phyloP scores from a whole-genome alignment of 2,113 vertebrate species.

The Callospermophilus lateralis region DNA sequence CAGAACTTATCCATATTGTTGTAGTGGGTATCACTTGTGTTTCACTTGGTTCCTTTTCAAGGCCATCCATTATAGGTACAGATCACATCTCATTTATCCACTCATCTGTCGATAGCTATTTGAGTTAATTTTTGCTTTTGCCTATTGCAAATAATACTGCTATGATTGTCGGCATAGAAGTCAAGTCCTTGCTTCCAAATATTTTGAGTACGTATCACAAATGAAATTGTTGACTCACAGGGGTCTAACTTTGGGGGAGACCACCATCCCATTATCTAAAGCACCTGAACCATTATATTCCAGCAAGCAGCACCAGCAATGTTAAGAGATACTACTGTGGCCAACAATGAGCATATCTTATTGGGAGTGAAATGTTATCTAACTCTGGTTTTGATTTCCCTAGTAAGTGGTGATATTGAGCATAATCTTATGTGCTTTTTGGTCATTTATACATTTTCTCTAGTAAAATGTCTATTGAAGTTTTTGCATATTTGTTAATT shows the following conservation, averaged over 20 bases:
- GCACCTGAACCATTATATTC: neutral
- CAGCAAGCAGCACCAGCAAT: neutral
- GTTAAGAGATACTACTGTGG: accelerated
- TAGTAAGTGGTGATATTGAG: neutral
- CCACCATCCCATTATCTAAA: neutral
- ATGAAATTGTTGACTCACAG: too few species aligned
- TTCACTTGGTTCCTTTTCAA: neutral
- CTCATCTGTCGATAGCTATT: neutral
- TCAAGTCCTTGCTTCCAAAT: neutral
- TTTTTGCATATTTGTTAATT: neutral
- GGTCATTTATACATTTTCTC: neutral
- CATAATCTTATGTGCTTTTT: neutral
- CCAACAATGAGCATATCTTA: neutral
- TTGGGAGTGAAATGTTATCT: neutral
- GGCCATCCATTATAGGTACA: neutral
- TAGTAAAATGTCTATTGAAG: neutral
- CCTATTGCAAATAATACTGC: neutral
- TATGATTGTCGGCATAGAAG: neutral
- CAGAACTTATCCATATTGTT: neutral
- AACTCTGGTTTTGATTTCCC: neutral
- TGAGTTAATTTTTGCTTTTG: neutral
- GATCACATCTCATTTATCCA: neutral
- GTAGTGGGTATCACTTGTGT: neutral
- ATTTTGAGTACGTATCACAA: neutral
- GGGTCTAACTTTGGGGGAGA: neutral